Evolutionary conservation across 2,888 invertebrate species (phyloP), one percentile per base, ranked within the genome.

Genomic region (Uropetala carovei): DNA sequence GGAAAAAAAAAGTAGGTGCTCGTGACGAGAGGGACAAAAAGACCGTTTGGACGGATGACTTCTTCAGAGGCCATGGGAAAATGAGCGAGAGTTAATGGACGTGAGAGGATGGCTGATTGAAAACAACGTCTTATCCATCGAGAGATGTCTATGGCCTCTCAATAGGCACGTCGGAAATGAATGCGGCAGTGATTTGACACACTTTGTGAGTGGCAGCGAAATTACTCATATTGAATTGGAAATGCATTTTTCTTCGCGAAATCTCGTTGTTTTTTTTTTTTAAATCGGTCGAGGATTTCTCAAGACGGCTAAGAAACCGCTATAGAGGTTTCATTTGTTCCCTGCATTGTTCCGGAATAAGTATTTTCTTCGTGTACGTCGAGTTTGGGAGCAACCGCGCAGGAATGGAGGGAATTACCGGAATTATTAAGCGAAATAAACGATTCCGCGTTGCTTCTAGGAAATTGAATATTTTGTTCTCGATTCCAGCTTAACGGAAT

Each of bases 221-320:
- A 75, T 75, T 75, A 75, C 75, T 22, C 75, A 13, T 75, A 75
- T 75, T 75, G 75, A 75, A 18, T 13, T 27, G 75, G 75, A 27
- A 75, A 75, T 75, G 75, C 75, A 75, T 22, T 75, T 75, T 75
- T 75, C 27, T 11, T 75, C 75, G 13, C 75, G 75, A 75, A 75
- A 27, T 75, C 75, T 75, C 22, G 22, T 43, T 43, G 1, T 43
- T 43, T 43, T 43, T 43, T 43, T n/a, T n/a, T n/a, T n/a, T n/a
- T n/a, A n/a, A n/a, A n/a, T n/a, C n/a, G n/a, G 43, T 43, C 43
- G 43, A 1, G 43, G 43, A 43, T 43, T 43, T 43, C 43, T 5
- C 43, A 43, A 43, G 43, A 43, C 43, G 43, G 5, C 43, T 43
- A 43, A 43, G 43, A 43, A 43, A 43, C 43, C 43, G 43, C 43